A percentile compares a stretch with the other conserved stretches of the same genome.
These are phyloP conservation scores for Chaetophractus vellerosus DNA, from an alignment of 2,797 vertebrate genomes.

Conservation along the genomic window DNA sequence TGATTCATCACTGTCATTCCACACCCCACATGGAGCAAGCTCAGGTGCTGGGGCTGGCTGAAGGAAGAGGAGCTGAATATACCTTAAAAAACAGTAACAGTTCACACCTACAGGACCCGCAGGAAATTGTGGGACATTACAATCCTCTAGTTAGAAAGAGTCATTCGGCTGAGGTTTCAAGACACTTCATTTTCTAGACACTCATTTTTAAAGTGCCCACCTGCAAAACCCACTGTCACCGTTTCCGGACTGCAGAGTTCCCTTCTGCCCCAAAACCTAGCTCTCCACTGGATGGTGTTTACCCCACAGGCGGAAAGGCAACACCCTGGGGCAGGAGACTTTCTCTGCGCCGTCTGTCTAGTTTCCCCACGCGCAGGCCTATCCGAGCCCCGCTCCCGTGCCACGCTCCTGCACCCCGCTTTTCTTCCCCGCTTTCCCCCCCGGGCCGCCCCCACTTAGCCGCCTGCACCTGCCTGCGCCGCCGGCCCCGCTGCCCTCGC, in stretches of 20 bases:
- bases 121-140: neutral
- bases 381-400: neutral
- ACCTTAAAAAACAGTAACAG: neutral
- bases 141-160: neutral
- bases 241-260: neutral
- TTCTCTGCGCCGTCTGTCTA: neutral
- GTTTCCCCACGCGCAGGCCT: neutral
- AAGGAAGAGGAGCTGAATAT: neutral
- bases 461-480: slow-evolving; percentile 73
- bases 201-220: neutral
- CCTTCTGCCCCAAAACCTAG: neutral
- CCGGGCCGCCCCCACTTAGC: slow-evolving; percentile 18
- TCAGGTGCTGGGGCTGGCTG: neutral
- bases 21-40: neutral
- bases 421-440: neutral
- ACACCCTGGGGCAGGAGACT: neutral
- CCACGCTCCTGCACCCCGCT: neutral
- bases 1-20: neutral
- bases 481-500: slow-evolving; percentile 55
- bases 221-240: neutral
- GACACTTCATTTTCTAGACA: neutral
- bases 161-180: neutral
- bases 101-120: neutral
- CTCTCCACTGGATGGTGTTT: neutral
- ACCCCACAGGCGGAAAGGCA: neutral